A percentile compares a stretch with the other conserved stretches of the same genome.
phyloP scores from a whole-genome alignment of 2,113 vertebrate genomes.

The Antennarius striatus region DNA sequence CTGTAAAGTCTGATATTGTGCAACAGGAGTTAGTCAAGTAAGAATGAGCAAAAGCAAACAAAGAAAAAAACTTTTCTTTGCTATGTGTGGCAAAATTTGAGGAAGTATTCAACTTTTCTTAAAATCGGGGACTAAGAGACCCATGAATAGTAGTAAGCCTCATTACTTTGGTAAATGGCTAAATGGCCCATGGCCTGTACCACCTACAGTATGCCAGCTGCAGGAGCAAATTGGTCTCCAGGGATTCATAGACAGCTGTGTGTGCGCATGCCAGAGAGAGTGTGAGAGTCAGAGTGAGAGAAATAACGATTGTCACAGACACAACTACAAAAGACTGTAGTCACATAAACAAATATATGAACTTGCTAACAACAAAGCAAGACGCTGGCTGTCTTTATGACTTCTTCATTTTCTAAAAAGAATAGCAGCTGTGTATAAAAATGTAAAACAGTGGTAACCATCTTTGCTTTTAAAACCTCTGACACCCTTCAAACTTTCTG shows the following conservation, averaged over 20 bases:
- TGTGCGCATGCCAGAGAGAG: conserved; percentile 21
- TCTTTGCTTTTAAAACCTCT: conserved; percentile 11
- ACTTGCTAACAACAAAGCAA: conserved; percentile 29
- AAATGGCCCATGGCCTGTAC: conserved; percentile 74
- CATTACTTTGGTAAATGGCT: conserved; percentile 77
- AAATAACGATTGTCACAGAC: conserved; percentile 51
- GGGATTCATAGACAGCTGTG: conserved; percentile 57
- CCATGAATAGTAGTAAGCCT: conserved; percentile 72
- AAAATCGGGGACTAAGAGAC: conserved; percentile 48
- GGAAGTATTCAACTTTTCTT: conserved; percentile 35
- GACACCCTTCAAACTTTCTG: conserved; percentile 35
- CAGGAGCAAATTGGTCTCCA: conserved; percentile 73
- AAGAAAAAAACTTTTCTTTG: conserved; percentile 13
- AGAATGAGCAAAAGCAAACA: conserved; percentile 32
- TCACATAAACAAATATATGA: conserved; percentile 48
- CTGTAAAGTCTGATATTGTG: conserved; percentile 20
- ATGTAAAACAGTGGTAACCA: not conserved
- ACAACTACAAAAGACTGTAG: conserved; percentile 35
- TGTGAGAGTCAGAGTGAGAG: conserved; percentile 25
- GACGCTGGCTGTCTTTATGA: conserved; percentile 10
- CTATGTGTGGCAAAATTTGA: conserved; percentile 40
- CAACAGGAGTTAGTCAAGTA: conserved; percentile 21
- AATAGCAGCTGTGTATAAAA: not conserved
- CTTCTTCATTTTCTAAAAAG: not conserved
- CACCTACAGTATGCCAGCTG: conserved; percentile 71